Evolutionary conservation across 2,797 vertebrate species (phyloP).

Genomic region (Erpetoichthys calabaricus): DNA sequence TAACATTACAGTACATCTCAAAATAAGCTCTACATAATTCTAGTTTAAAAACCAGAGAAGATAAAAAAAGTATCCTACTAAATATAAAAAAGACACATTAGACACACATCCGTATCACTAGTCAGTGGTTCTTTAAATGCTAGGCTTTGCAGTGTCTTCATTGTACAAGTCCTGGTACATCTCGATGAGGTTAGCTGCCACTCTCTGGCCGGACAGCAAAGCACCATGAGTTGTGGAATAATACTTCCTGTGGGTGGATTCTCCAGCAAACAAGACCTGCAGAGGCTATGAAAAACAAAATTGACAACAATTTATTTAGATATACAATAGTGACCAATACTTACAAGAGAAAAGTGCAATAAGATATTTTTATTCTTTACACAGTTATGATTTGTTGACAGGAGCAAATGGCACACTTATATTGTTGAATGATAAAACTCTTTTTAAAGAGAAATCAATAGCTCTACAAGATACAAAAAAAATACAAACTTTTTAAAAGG

Average conservation of each 20-base stretch:
- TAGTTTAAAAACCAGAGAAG: slow-evolving; percentile 55
- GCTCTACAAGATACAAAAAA: too few species aligned
- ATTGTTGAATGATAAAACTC: too few species aligned
- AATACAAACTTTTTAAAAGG: too few species aligned
- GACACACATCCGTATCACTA: slow-evolving; percentile 49
- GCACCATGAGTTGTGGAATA: slow-evolving; percentile 98
- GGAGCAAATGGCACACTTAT: too few species aligned
- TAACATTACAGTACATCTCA: slow-evolving; percentile 53
- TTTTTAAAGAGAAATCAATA: too few species aligned
- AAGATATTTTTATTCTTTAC: too few species aligned
- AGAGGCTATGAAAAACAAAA: slow-evolving; percentile 53
- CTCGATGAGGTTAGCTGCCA: slow-evolving; percentile 79
- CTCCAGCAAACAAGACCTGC: slow-evolving; percentile 96
- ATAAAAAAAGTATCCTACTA: slow-evolving; percentile 49
- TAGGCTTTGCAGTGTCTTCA: slow-evolving; percentile 61
- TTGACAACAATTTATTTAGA: neutral
- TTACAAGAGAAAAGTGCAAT: too few species aligned
- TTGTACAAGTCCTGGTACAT: slow-evolving; percentile 86
- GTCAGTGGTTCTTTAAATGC: slow-evolving; percentile 55
- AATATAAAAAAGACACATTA: slow-evolving; percentile 34
- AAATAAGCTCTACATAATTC: slow-evolving; percentile 53
- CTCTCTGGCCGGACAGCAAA: slow-evolving; percentile 94
- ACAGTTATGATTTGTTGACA: too few species aligned
- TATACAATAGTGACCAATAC: too few species aligned
- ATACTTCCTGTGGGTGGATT: slow-evolving; percentile 96